Evolutionary conservation across 2,797 vertebrate genomes (phyloP).

Genomic region (Dallia pectoralis): DNA sequence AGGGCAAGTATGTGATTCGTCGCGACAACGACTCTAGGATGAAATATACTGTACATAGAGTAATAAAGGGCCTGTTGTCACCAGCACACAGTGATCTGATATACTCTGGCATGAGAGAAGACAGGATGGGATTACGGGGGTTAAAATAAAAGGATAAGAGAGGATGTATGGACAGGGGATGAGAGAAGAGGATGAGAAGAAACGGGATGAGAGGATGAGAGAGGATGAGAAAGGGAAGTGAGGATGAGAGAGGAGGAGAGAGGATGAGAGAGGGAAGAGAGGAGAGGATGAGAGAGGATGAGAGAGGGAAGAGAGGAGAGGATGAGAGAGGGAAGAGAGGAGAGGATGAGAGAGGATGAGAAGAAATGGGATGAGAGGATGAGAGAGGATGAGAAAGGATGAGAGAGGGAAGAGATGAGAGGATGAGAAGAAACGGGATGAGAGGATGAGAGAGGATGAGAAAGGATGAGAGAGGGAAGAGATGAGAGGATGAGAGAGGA

Average conservation of each 20-base stretch:
- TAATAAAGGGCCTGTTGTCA: slow-evolving; percentile 79
- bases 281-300: neutral
- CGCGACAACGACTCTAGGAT: slow-evolving; percentile 64
- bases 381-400: neutral
- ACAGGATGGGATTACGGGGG: neutral
- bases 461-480: too few relatives aligned
- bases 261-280: neutral
- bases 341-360: too few relatives aligned
- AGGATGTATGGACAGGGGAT: neutral
- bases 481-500: too few relatives aligned
- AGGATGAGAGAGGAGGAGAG: too few relatives aligned
- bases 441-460: too few relatives aligned
- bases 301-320: neutral
- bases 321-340: too few relatives aligned
- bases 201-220: neutral
- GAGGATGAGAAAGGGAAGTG: neutral
- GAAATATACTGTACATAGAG: slow-evolving; percentile 82
- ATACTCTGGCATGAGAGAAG: slow-evolving; percentile 55
- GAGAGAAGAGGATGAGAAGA: neutral
- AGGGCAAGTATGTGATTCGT: slow-evolving; percentile 76
- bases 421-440: neutral
- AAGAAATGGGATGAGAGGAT: too few relatives aligned
- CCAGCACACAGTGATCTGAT: slow-evolving; percentile 20
- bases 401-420: neutral
- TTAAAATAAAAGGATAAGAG: neutral